A percentile compares a stretch with the other conserved stretches of the same genome.
These are phyloP conservation scores for Octopus bimaculoides DNA, from an alignment of 1,140 invertebrate species.

Conservation along the genomic window DNA sequence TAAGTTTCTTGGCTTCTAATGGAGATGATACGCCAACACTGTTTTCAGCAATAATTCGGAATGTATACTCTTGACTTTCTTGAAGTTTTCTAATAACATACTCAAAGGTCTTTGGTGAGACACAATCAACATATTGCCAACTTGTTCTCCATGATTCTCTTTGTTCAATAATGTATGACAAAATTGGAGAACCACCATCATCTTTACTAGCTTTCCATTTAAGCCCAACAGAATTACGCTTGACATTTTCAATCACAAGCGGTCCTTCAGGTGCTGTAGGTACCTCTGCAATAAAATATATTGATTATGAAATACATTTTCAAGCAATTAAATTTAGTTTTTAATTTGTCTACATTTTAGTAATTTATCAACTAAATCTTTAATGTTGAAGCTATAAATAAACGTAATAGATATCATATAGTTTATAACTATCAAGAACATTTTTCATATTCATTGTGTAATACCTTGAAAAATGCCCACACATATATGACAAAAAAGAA, in stretches of 20 bases:
- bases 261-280: slow-evolving; percentile 74
- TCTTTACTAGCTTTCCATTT: slow-evolving; percentile 84
- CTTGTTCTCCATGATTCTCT: slow-evolving; percentile 65
- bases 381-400: too few relatives aligned
- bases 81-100: slow-evolving; percentile 75
- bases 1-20: slow-evolving; percentile 70
- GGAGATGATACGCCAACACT: slow-evolving; percentile 50
- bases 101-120: slow-evolving; percentile 57
- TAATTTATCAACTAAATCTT: too few relatives aligned
- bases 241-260: slow-evolving; percentile 58
- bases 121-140: slow-evolving; percentile 37
- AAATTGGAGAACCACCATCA: slow-evolving; percentile 82
- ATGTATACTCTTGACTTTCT: slow-evolving; percentile 66
- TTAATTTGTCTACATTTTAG: too few relatives aligned
- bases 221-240: slow-evolving; percentile 68
- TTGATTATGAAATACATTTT: too few relatives aligned
- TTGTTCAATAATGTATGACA: slow-evolving; percentile 92
- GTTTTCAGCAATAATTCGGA: slow-evolving; percentile 53
- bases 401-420: too few relatives aligned
- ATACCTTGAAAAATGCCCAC: too few relatives aligned
- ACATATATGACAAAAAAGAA: too few relatives aligned
- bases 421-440: too few relatives aligned
- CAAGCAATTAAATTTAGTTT: too few relatives aligned
- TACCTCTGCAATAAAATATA: slow-evolving; percentile 23
- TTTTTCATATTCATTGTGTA: too few relatives aligned